Evolutionary conservation across 2,113 vertebrate genomes (phyloP), one percentile per base, ranked within the genome.

Genomic region (Anolis sagrei): DNA sequence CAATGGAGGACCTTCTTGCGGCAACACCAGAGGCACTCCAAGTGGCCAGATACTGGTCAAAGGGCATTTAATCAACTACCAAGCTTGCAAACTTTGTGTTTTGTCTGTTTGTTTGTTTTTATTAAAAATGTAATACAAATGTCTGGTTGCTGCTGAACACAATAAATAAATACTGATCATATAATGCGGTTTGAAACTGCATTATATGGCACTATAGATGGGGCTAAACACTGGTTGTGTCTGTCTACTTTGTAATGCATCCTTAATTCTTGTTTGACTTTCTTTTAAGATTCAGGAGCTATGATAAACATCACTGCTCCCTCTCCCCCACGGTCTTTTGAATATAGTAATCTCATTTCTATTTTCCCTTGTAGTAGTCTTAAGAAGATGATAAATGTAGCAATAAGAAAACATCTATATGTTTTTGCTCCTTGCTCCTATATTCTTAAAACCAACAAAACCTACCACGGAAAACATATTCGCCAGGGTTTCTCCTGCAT

Each of bases 391-490:
- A 36, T 39, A 51, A 51, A 32, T 27, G 21, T 68, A 23, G 51
- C 16, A 6, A 1, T 1, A 70, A 69, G 66, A 44, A 70, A 69
- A 29, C 29, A 10, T 11, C 19, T 27, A n/a, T 39, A 80, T 27
- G 16, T 7, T 3, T 48, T 44, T 36, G 29, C 3, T 36, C 61
- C 61, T 19, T 39, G 21, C 25, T 34, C 49, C 68, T 58, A 18
- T 11, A 5, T 34, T 29, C 64, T 68, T 29, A 68, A 68, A 68
- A 2, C 34, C 54, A 77, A 8, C 7, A 6, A 13, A 61, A 95
- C 97, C 97, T 94, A 99, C 99, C 89, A 91, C 95, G 10, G 98
- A 97, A 93, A 99, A 94, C 44, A 98, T 86, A 81, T 97, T 98
- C n/a, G 93, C 89, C 61, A 98, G 95, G 36, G 98, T 96, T 18